Evolutionary conservation across 2,797 vertebrate genomes (phyloP), one percentile per base, ranked within the genome.

Genomic region (Eurystomus glaucurus): DNA sequence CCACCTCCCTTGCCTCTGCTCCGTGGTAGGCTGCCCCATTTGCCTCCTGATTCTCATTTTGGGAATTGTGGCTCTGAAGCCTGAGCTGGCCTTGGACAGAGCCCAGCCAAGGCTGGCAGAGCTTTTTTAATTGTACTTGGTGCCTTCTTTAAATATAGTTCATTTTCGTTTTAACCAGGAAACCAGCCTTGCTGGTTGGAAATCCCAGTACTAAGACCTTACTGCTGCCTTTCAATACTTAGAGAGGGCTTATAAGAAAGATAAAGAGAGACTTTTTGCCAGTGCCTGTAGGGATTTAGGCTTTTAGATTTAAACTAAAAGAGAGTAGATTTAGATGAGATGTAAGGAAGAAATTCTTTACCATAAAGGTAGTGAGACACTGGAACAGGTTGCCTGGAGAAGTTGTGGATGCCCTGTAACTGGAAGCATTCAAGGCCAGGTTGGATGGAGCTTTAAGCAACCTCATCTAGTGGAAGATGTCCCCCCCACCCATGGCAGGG

Each of bases 361-460:
- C 1, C 0, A 1, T 61, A 4, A 35, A 8, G 5, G 4, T 90
- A 43, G 11, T 41, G 55, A 76, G 31, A 0, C 23, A 45, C 3
- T 22, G 55, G 55, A 31, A 46, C 10, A 55, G 15, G 22, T 50
- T 65, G 28, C 23, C 28, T 28, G n/a, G 69, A 17, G 61, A 33
- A 46, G 70, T 2, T 61, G 29, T 69, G 71, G 52, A 2, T 76
- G 28, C 3, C 20, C 3, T 9, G 3, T 78, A 5, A 12, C 22
- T 68, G 39, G 41, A 58, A 80, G 16, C 28, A 21, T 68, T 86
- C 26, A 62, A 25, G 29, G 25, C 21, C 31, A 57, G 29, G 21
- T 8, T 48, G 35, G 7, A 37, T 50, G 33, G 14, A 25, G 26
- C 48, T 79, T 33, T 0, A 1, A 54, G 31, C 28, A 35, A 8